Conservation (phyloP, 2,888 invertebrate species). For the Cecidostiba fungosa region DNA sequence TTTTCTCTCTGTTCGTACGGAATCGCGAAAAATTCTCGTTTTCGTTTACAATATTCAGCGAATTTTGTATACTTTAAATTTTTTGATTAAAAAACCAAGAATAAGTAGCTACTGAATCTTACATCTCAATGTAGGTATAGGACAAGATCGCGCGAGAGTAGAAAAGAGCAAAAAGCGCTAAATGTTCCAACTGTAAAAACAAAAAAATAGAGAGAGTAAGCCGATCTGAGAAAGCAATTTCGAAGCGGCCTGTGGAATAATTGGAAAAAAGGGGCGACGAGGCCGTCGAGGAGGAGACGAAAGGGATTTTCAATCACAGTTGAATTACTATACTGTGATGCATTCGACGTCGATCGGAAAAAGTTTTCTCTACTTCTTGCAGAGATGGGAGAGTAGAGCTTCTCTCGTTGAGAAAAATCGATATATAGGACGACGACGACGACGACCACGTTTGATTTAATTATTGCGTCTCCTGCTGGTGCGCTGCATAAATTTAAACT, state of each 20-base stretch:
- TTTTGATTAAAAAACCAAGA: not conserved
- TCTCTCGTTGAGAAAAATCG: not conserved
- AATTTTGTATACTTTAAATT: not conserved
- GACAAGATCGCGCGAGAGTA: not conserved
- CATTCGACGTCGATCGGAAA: slow-evolving; percentile 44
- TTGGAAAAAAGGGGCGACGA: slow-evolving; percentile 16
- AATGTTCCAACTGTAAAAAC: not conserved
- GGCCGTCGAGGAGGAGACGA: not conserved
- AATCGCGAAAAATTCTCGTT: not conserved
- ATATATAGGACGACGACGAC: not conserved
- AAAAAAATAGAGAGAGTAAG: slow-evolving; percentile 4
- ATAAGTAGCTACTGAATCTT: not conserved
- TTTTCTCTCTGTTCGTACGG: not conserved
- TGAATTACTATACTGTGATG: slow-evolving; percentile 30
- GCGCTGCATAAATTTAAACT: slow-evolving; percentile 10
- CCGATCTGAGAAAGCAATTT: slow-evolving; percentile 19
- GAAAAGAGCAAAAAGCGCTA: not conserved
- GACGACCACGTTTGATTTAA: slow-evolving; percentile 18
- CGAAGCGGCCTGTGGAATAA: slow-evolving; percentile 4
- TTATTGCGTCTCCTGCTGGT: slow-evolving; percentile 9
- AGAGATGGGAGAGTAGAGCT: not conserved
- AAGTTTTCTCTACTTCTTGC: slow-evolving; percentile 14
- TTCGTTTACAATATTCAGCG: not conserved
- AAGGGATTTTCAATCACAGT: slow-evolving; percentile 48
- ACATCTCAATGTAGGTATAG: not conserved